Conservation (phyloP, 2,888 invertebrate species). For the Euclidia mi region DNA sequence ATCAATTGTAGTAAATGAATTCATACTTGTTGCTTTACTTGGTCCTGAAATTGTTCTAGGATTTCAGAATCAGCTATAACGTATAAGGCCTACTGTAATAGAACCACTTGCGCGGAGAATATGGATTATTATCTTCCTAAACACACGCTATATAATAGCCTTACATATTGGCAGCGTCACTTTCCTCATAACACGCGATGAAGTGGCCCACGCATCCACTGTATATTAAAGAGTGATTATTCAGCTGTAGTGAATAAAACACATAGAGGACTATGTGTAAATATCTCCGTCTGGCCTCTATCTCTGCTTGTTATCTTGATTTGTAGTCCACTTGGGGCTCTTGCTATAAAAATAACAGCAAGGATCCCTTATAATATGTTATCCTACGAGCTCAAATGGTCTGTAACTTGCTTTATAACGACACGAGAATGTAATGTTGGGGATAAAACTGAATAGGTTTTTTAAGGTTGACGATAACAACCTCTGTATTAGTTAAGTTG, state of each 20-base stretch:
- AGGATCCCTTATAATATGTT: slow-evolving; percentile 72
- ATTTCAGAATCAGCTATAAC: too few species aligned
- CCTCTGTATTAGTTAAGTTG: slow-evolving; percentile 47
- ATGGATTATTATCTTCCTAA: too few species aligned
- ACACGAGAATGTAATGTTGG: slow-evolving; percentile 65
- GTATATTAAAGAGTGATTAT: slow-evolving; percentile 36
- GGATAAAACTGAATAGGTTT: slow-evolving; percentile 61
- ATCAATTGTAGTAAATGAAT: too few species aligned
- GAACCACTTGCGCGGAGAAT: too few species aligned
- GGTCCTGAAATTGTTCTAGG: too few species aligned
- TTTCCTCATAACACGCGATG: too few species aligned
- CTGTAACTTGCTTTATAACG: slow-evolving; percentile 74
- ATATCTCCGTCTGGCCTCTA: slow-evolving; percentile 74
- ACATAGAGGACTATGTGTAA: slow-evolving; percentile 68
- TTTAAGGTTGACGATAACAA: slow-evolving; percentile 62
- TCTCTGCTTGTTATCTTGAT: slow-evolving; percentile 85
- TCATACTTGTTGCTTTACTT: too few species aligned
- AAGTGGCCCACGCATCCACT: too few species aligned
- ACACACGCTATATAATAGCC: too few species aligned
- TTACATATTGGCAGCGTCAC: too few species aligned
- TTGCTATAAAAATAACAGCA: slow-evolving; percentile 81
- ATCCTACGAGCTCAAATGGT: slow-evolving; percentile 72
- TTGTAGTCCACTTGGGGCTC: slow-evolving; percentile 80
- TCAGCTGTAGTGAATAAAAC: slow-evolving; percentile 58
- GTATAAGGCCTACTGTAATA: too few species aligned